A percentile compares a stretch with the other conserved stretches of the same genome.
phyloP scores from a whole-genome alignment of 2,113 vertebrate species.

The Anguilla rostrata region DNA sequence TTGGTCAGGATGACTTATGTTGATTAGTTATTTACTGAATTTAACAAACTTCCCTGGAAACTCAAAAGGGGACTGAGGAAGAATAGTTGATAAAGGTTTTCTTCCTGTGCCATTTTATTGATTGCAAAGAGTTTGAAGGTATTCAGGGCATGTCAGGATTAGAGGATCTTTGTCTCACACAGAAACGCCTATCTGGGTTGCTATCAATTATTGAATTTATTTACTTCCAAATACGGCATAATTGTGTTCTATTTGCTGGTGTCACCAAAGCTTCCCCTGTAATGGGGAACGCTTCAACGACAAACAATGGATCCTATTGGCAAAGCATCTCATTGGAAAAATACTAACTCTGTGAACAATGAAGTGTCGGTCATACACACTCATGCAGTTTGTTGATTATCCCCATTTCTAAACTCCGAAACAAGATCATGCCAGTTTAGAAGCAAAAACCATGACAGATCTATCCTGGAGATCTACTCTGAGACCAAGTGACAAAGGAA shows the following conservation, averaged over 20 bases:
- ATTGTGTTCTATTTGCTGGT: neutral
- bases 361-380: neutral
- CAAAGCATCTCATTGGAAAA: neutral
- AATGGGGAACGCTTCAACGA: neutral
- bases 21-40: neutral
- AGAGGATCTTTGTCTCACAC: neutral
- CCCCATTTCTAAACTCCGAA: neutral
- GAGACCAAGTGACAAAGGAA: too few species aligned
- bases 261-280: neutral
- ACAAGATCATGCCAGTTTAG: too few species aligned
- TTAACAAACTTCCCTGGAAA: neutral
- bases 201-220: neutral
- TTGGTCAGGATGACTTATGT: neutral
- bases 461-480: too few species aligned
- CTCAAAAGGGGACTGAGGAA: neutral
- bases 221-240: neutral
- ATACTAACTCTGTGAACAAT: neutral
- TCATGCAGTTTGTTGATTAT: neutral
- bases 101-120: neutral
- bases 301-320: neutral
- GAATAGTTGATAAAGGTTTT: neutral
- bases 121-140: neutral
- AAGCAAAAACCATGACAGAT: too few species aligned
- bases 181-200: neutral
- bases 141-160: constrained; percentile 3